Evolutionary conservation across 2,113 vertebrate species (phyloP).

Genomic region (Microtus richardsoni): DNA sequence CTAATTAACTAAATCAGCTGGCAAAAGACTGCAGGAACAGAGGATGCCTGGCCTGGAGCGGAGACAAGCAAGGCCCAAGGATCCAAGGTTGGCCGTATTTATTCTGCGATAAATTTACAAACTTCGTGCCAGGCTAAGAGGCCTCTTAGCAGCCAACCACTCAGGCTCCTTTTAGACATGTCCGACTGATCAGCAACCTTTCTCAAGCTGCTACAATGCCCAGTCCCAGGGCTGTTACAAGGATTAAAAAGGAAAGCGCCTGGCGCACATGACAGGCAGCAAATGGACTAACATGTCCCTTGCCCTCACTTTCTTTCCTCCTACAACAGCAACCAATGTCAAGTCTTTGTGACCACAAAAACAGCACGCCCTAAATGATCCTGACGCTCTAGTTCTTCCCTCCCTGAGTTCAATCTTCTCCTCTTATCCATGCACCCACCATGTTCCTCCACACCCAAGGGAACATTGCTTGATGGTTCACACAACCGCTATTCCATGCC

Average conservation of each 20-base stretch:
- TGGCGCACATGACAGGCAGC: constrained; percentile 10
- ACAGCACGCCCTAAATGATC: neutral
- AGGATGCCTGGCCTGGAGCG: constrained; percentile 1
- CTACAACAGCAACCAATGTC: neutral
- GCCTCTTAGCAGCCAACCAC: constrained; percentile 52
- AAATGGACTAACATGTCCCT: constrained; percentile 40
- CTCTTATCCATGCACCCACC: neutral
- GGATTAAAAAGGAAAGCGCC: constrained; percentile 51
- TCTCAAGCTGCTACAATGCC: constrained; percentile 34
- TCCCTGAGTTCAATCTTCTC: neutral
- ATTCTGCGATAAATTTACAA: constrained; percentile 30
- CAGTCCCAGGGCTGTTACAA: constrained; percentile 39
- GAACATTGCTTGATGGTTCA: neutral
- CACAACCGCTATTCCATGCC: neutral
- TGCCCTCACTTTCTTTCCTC: neutral
- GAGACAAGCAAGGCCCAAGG: constrained; percentile 33
- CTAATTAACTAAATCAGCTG: constrained; percentile 63
- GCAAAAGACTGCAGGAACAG: constrained; percentile 1
- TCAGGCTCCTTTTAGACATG: constrained; percentile 42
- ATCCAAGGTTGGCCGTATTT: constrained; percentile 56
- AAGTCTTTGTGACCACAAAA: neutral
- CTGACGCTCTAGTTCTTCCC: neutral
- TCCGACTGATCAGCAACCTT: constrained; percentile 7
- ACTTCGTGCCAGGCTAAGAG: constrained; percentile 43
- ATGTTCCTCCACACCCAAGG: neutral